Evolutionary conservation across 2,888 invertebrate species (phyloP).

Genomic region (Apomyelois bistriatella): DNA sequence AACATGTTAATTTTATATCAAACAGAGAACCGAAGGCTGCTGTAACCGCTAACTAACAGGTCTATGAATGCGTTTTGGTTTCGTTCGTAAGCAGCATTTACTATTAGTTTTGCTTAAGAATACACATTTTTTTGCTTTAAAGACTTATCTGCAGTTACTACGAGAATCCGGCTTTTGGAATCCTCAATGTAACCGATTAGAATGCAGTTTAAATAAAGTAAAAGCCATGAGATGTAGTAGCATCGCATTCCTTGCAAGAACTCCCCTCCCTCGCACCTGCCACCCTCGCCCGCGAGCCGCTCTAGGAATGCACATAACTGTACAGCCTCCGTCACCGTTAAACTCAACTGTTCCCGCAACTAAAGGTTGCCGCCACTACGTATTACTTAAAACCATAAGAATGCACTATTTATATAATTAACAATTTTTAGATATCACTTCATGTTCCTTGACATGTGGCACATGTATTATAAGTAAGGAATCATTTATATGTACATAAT

Average conservation of each 20-base stretch:
- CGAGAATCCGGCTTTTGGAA: no score
- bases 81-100: no score
- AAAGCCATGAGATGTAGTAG: slow-evolving; percentile 24
- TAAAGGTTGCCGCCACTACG: slow-evolving; percentile 46
- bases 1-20: no score
- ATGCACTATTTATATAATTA: slow-evolving; percentile 35
- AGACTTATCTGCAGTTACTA: no score
- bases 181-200: not conserved
- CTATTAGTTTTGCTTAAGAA: no score
- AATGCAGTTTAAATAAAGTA: slow-evolving; percentile 6
- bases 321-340: slow-evolving; percentile 65
- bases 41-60: no score
- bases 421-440: not conserved
- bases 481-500: no score
- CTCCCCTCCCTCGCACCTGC: slow-evolving; percentile 40
- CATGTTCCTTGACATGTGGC: not conserved
- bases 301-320: slow-evolving; percentile 73
- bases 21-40: no score
- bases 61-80: no score
- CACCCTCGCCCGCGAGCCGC: slow-evolving; percentile 34
- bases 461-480: no score
- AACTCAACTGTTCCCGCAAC: slow-evolving; percentile 56
- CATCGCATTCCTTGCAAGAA: slow-evolving; percentile 41
- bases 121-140: no score
- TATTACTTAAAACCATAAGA: slow-evolving; percentile 46